Evolutionary conservation across 2,888 invertebrate genomes (phyloP), one percentile per base, ranked within the genome.

Genomic region (Amblyteles armatorius): DNA sequence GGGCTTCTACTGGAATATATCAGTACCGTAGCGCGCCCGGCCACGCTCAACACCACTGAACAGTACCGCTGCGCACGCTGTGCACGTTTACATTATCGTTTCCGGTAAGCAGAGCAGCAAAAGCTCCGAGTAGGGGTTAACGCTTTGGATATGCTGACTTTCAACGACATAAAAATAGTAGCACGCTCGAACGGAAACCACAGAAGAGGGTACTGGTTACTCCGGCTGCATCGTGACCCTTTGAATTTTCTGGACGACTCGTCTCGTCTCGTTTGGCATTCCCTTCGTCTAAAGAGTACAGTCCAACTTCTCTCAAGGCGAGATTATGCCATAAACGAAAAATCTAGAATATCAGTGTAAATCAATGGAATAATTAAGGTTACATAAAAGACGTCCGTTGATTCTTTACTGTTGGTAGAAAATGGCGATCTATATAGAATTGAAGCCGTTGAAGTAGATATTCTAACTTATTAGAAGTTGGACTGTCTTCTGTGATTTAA

Each of bases 81-180:
- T 16, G 26, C 60, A 65, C 71, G 87, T 87, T 87, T 87, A 87
- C 87, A 78, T 87, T 84, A 85, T 52, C 82, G 80, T 84, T 87
- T 87, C 87, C 87, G 87, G 83, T 79, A 78, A 82, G 55, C 60
- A 50, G 57, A 71, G 77, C 60, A 60, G 71, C 74, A 80, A 71
- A 80, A 82, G 78, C 63, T 72, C 36, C 69, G 48, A 9, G n/a
- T 13, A 36, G 71, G 36, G 29, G 67, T 33, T 60, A 73, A 68
- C 83, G 65, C 36, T 86, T 74, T 82, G 78, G 77, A 77, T 67
- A 73, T 77, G 80, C 79, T 82, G 72, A 48, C 50, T 74, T 44
- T 69, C 26, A 69, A 65, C 77, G 48, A 84, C 79, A 82, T 86
- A 87, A 87, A 87, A 84, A 87, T 87, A 87, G 87, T 82, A 67